Evolutionary conservation across 2,113 vertebrate species (phyloP).

Genomic region (Canis aureus): DNA sequence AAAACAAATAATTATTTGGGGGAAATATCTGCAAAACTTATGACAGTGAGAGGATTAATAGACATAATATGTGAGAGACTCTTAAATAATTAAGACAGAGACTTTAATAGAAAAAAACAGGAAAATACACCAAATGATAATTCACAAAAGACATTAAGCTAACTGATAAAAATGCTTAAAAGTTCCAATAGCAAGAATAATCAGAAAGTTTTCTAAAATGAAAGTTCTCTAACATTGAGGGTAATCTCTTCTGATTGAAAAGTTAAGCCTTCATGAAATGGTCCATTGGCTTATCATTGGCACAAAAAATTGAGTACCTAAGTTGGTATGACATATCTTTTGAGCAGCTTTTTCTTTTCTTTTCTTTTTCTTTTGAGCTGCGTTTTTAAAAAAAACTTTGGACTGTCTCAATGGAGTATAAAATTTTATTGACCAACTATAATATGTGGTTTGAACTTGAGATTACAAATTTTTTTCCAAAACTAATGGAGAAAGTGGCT

Average conservation of each 20-base stretch:
- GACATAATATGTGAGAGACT: background rate
- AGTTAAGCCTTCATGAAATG: conserved; percentile 38
- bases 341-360: background rate
- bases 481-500: background rate
- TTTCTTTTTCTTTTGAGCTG: background rate
- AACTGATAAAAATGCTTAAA: conserved; percentile 28
- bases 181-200: background rate
- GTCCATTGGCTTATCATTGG: background rate
- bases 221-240: background rate
- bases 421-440: background rate
- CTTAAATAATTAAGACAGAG: conserved; percentile 21
- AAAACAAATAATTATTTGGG: conserved; percentile 5
- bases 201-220: background rate
- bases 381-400: background rate
- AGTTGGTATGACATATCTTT: background rate
- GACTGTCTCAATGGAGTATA: background rate
- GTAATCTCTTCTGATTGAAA: background rate
- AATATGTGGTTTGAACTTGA: background rate
- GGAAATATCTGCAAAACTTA: conserved; percentile 2
- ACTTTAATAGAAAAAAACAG: conserved; percentile 20
- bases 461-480: conserved; percentile 47
- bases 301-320: conserved; percentile 5
- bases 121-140: conserved; percentile 13
- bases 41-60: background rate
- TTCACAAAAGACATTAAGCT: conserved; percentile 40